Evolutionary conservation across 2,888 invertebrate species (phyloP), one percentile per base, ranked within the genome.

Genomic region (Dryobotodes eremita): DNA sequence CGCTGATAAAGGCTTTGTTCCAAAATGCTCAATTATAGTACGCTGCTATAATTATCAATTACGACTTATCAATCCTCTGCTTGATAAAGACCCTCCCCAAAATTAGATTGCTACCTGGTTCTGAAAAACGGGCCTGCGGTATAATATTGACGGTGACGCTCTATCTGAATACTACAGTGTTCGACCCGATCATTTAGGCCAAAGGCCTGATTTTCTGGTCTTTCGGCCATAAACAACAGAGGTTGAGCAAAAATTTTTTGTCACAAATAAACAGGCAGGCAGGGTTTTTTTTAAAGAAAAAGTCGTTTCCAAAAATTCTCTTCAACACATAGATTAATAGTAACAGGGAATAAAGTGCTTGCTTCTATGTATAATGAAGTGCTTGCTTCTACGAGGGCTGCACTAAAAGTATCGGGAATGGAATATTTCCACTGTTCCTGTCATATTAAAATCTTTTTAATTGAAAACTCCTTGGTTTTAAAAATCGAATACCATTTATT

Each of bases 1-100:
- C 42, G 71, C 74, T 76, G 86, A 86, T 84, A 77, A 83, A 1
- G 23, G 20, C 4, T 23, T 82, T 61, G 75, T 81, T 59, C 4
- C 13, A 26, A 79, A 59, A 65, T 59, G 82, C 15, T 59, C n/a
- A 59, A 74, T 65, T 73, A 80, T 42, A n/a, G 31, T 46, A 50
- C 2, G 6, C 17, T 31, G 42, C 17, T 74, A 75, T 73, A 57
- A 57, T 42, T 70, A 77, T 80, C 61, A 62, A 46, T 80, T 31
- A 59, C 36, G 17, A 3, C 79, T 74, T 82, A 82, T 81, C 75
- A 65, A 42, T 65, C 42, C 74, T 65, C 31, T 26, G 50, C 46
- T 64, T 23, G 65, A 65, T 75, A 53, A n/a, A 11, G 13, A 57
- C 50, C 31, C 50, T 31, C 65, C 50, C 65, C 20, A 80, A 31